Evolutionary conservation across 1,140 invertebrate genomes (phyloP).

Genomic region (Drosophila mayri): DNA sequence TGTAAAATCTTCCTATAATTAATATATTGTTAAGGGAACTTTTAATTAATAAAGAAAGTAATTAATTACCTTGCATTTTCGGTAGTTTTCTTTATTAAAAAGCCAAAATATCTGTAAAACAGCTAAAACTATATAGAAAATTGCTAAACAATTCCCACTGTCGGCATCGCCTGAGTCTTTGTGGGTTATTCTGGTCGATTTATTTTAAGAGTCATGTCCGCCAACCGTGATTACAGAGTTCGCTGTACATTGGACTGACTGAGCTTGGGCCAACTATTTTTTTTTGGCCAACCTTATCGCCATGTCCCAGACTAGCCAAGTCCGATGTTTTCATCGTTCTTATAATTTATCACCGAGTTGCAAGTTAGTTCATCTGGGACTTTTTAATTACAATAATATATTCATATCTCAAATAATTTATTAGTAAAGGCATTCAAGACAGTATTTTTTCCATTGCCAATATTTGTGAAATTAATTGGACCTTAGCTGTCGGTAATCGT

Average conservation of each 20-base stretch:
- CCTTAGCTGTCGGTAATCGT: no score
- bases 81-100: background rate
- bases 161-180: background rate
- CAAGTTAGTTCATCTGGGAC: background rate
- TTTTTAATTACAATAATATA: background rate
- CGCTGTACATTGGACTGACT: slow-evolving; percentile 15
- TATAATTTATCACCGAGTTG: background rate
- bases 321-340: background rate
- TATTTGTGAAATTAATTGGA: slow-evolving; percentile 7
- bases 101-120: background rate
- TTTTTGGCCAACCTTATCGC: slow-evolving; percentile 3
- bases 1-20: no score
- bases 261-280: slow-evolving; percentile 4
- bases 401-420: background rate
- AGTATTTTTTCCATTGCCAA: background rate
- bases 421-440: background rate
- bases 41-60: background rate
- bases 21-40: background rate
- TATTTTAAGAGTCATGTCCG: slow-evolving; percentile 13
- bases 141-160: background rate
- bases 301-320: slow-evolving; percentile 1
- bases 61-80: background rate
- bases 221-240: slow-evolving; percentile 8
- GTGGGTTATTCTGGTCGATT: slow-evolving; percentile 3
- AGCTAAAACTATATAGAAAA: background rate